Base-by-base conservation (phyloP, 2,797 vertebrate genomes). In the Nasua narica region DNA sequence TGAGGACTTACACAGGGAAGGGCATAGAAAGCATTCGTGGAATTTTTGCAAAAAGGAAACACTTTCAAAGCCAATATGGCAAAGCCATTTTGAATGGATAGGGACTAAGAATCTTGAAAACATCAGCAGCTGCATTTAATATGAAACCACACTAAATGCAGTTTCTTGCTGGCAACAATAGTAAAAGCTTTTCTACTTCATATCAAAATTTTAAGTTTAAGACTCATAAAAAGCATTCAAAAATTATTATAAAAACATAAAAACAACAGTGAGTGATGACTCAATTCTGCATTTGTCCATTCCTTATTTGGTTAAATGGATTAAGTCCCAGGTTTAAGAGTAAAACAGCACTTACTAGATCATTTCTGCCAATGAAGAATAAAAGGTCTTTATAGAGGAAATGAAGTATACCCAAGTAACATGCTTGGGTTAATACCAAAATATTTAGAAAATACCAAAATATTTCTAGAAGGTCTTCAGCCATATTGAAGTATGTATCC, bases 1-100 rank as follows among this genome's bases (percentile, higher is more conserved):
- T 4, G 99, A 99, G 0, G 99, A 99, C 99, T 99, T 96, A 54
- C 79, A 97, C 0, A 32, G 5, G 65, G 87, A 90, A 23, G 58
- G 95, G 94, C 65, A 91, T 0, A 65, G 40, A 43, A 96, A 91
- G 93, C n/a, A 81, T 96, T 97, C 56, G 83, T 95, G n/a, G 87
- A 29, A 93, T 46, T 90, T 84, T 37, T 84, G 69, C 58, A 95
- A 86, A 78, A 76, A 81, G 37, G 60, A 91, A 82, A 77, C 4
- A 76, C 27, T 95, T 43, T 46, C 79, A 32, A 74, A 46, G 72
- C 72, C 27, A 48, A 74, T 16, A 62, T 91, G 11, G 87, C 32
- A 92, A n/a, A 86, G 62, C 29, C 48, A 88, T 76, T 92, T 16
- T 89, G 74, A 94, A 89, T 27, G 11, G 50, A 58, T 3, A 82